These are phyloP conservation scores for Pseudochromis fuscus DNA, from an alignment of 2,797 vertebrate species.

Conservation along the genomic window DNA sequence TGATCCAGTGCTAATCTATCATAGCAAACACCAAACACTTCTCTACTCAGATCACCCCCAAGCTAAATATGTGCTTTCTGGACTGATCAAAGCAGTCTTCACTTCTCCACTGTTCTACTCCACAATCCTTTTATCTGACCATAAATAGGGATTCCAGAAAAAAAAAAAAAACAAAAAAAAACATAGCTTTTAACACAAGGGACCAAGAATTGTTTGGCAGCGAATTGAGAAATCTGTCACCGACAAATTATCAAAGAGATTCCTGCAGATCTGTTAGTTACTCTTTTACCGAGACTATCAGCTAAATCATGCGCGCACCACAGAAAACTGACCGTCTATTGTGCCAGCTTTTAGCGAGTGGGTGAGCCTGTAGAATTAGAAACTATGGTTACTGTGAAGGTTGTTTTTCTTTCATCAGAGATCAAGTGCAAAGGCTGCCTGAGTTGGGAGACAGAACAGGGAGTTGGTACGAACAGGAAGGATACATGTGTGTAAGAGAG, in stretches of 20 bases:
- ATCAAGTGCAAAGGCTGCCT: conserved; percentile 68
- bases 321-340: conserved; percentile 49
- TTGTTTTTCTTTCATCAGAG: conserved; percentile 72
- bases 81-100: conserved; percentile 77
- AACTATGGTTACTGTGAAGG: conserved; percentile 53
- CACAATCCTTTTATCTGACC: conserved; percentile 77
- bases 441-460: conserved; percentile 52
- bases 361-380: conserved; percentile 52
- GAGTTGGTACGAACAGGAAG: conserved; percentile 48
- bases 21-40: conserved; percentile 76
- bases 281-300: conserved; percentile 51
- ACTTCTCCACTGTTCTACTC: conserved; percentile 68
- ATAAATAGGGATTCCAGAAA: conserved; percentile 72
- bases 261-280: conserved; percentile 46
- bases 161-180: conserved; percentile 32
- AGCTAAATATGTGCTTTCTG: conserved; percentile 76
- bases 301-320: conserved; percentile 40
- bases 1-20: conserved; percentile 71
- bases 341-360: conserved; percentile 56
- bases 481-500: conserved; percentile 29
- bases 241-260: conserved; percentile 70
- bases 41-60: conserved; percentile 68
- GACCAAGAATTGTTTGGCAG: conserved; percentile 69
- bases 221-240: conserved; percentile 68
- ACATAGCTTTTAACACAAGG: conserved; percentile 65